These are phyloP conservation scores for Meghimatium bilineatum DNA, from an alignment of 2,888 invertebrate genomes.

Conservation along the genomic window DNA sequence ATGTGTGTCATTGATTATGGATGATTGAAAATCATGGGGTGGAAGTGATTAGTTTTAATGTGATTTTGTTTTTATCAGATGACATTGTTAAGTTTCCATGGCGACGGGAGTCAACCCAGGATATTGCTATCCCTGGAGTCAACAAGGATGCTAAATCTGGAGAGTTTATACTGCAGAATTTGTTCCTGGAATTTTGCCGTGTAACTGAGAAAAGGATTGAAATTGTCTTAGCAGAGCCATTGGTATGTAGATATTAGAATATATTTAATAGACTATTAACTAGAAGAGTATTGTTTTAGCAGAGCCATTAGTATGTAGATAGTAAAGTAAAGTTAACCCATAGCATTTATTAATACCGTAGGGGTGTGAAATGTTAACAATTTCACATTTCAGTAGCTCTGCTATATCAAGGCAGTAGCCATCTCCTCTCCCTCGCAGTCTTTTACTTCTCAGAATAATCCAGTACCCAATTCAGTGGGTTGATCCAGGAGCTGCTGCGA, in stretches of 20 bases:
- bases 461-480: no score
- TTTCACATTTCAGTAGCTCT: no score
- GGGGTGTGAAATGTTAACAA: no score
- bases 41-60: no score
- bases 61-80: constrained; percentile 28
- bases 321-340: no score
- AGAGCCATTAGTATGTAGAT: constrained; percentile 86
- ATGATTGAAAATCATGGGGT: no score
- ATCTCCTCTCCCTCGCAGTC: no score
- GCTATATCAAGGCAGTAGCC: no score
- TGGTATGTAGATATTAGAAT: constrained; percentile 79
- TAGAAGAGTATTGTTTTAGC: constrained; percentile 86
- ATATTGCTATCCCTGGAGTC: constrained; percentile 51
- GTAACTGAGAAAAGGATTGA: constrained; percentile 98
- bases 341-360: no score
- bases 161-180: constrained; percentile 95
- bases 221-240: constrained; percentile 92
- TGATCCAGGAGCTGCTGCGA: no score
- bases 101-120: constrained; percentile 55
- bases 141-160: constrained; percentile 80
- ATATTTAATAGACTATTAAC: background rate
- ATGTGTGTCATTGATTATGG: background rate
- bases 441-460: no score
- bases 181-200: constrained; percentile 95
- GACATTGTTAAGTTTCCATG: constrained; percentile 63